Conservation (phyloP, 2,888 invertebrate species). For the Aphidius colemani region DNA sequence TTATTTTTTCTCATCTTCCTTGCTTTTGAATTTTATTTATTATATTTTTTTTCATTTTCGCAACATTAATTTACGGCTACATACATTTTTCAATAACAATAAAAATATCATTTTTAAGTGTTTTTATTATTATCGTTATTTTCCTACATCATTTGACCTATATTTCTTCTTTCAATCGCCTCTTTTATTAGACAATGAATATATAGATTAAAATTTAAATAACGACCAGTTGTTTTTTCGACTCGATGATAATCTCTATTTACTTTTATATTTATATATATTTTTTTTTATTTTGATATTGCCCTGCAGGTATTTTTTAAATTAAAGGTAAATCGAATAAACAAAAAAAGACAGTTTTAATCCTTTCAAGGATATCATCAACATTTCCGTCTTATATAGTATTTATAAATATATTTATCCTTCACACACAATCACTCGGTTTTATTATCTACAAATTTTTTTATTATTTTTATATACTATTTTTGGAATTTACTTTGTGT, state of each 20-base stretch:
- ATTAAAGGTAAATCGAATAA: no score
- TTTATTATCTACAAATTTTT: conserved; percentile 3
- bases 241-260: no score
- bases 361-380: conserved; percentile 7
- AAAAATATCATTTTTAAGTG: neutral
- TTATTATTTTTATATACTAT: neutral
- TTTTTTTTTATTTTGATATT: no score
- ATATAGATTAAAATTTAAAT: no score
- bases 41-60: neutral
- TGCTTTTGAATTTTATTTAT: no score
- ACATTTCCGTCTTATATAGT: neutral
- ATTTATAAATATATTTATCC: neutral
- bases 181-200: neutral
- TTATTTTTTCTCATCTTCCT: no score
- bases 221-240: no score
- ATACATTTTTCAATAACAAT: neutral
- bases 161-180: neutral
- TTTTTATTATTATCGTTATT: no score
- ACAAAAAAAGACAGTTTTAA: neutral
- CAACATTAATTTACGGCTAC: conserved; percentile 6
- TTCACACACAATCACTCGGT: neutral
- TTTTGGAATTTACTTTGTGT: neutral
- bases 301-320: no score
- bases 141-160: conserved; percentile 10
- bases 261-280: no score